Conservation (phyloP, 2,113 vertebrate species). For the Mobula hypostoma region DNA sequence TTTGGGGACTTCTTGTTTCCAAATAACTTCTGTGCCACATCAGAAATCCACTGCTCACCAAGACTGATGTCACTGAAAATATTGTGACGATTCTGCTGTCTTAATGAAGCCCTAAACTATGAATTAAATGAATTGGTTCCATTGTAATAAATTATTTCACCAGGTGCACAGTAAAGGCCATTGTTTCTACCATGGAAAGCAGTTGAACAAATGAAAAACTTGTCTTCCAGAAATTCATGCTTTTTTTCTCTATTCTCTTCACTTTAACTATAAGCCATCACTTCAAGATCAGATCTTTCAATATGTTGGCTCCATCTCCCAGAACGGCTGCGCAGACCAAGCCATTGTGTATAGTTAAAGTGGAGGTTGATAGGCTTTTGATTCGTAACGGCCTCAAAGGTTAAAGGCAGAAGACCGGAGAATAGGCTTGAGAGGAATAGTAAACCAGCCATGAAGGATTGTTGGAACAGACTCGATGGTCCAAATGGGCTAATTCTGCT, state of each 20-base stretch:
- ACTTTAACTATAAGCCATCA: not conserved
- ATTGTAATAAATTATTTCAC: not conserved
- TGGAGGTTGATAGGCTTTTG: no score
- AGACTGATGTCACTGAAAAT: not conserved
- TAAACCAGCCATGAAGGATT: no score
- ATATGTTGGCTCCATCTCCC: no score
- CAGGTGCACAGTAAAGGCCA: not conserved
- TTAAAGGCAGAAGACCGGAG: no score
- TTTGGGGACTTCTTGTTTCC: not conserved
- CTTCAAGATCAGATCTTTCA: not conserved
- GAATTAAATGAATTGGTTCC: not conserved
- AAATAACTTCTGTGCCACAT: not conserved
- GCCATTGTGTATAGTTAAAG: no score
- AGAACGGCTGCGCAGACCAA: no score
- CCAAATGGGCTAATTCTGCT: no score
- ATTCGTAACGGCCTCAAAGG: no score
- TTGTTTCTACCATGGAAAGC: not conserved
- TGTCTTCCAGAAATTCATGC: not conserved
- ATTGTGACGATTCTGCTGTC: not conserved
- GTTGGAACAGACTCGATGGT: no score
- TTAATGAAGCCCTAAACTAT: not conserved
- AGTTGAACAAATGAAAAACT: not conserved
- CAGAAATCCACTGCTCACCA: not conserved
- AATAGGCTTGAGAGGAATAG: no score
- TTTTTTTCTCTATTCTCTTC: not conserved